Evolutionary conservation across 2,888 invertebrate species (phyloP), one percentile per base, ranked within the genome.

Genomic region (Stegana nigrithorax): DNA sequence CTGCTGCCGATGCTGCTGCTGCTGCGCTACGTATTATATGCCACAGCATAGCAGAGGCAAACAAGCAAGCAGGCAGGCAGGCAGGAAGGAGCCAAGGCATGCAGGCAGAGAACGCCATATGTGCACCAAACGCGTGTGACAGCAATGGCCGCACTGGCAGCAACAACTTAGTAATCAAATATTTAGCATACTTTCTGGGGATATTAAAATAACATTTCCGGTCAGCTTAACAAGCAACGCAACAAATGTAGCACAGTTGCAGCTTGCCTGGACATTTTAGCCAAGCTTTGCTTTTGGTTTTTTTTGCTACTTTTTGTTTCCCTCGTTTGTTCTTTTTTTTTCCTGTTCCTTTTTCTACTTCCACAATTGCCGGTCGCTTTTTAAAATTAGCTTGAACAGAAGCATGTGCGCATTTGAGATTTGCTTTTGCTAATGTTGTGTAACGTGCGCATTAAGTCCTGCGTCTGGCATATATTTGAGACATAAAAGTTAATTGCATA

Each of bases 181-280:
- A 82, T 82, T 81, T 82, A 81, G 78, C 80, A 82, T 80, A 81
- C 78, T 80, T 81, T 81, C 72, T 73, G 78, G 74, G 66, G 70
- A 72, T 74, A 80, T 81, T 80, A 81, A 79, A 80, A 78, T 77
- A 77, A 77, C 74, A 76, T 76, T 78, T 76, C 76, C 76, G 75
- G 78, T 78, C 75, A 76, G 73, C 76, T 73, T 67, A 75, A 44
- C 42, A 50, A 19, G 42, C 10, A 32, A n/a, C 32, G n/a, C 50
- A 50, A 6, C 23, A 32, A 59, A 26, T 27, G 26, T 44, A 12
- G 44, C 42, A 60, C 42, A 60, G 10, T n/a, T 17, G 19, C 4
- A n/a, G 32, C 5, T 17, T 19, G 45, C 45, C 19, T n/a, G 39
- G 17, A 39, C 39, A 14, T 39, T 39, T n/a, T 4, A 36, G 14